Conservation (phyloP, 2,888 invertebrate species). For the Synanthedon vespiformis region DNA sequence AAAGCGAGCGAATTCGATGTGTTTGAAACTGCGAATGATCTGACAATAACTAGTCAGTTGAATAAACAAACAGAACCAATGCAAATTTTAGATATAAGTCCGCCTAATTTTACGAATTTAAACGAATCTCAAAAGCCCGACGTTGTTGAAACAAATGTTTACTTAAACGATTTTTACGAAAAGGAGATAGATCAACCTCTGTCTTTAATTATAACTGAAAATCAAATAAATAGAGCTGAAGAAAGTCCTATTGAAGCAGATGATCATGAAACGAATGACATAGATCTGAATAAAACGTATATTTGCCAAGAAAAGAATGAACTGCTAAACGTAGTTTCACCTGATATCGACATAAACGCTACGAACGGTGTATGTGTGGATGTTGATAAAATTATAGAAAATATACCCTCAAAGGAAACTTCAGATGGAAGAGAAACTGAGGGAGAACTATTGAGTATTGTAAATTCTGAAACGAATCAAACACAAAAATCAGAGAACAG, state of each 20-base stretch:
- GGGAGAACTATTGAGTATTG: neutral
- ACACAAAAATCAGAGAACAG: slow-evolving; percentile 7
- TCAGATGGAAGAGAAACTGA: neutral
- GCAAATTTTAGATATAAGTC: slow-evolving; percentile 28
- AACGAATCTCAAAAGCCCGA: slow-evolving; percentile 45
- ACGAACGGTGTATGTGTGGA: too few species aligned
- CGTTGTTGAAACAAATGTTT: slow-evolving; percentile 24
- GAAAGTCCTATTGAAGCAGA: slow-evolving; percentile 29
- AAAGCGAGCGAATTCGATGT: slow-evolving; percentile 29
- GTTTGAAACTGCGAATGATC: slow-evolving; percentile 8
- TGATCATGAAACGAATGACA: slow-evolving; percentile 23
- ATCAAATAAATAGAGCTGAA: slow-evolving; percentile 29
- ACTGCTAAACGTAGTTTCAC: too few species aligned
- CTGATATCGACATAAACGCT: too few species aligned
- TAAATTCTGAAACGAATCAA: neutral
- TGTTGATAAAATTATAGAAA: too few species aligned
- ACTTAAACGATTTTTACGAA: slow-evolving; percentile 44
- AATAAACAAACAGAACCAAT: slow-evolving; percentile 16
- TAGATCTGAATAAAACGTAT: slow-evolving; percentile 26
- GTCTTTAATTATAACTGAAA: slow-evolving; percentile 57
- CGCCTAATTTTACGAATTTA: slow-evolving; percentile 32
- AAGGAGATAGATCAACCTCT: slow-evolving; percentile 60
- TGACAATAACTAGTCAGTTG: slow-evolving; percentile 17
- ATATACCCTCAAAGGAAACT: neutral
- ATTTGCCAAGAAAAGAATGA: slow-evolving; percentile 20